Conservation (phyloP, 2,888 invertebrate species). For the Lochmaea capreae region DNA sequence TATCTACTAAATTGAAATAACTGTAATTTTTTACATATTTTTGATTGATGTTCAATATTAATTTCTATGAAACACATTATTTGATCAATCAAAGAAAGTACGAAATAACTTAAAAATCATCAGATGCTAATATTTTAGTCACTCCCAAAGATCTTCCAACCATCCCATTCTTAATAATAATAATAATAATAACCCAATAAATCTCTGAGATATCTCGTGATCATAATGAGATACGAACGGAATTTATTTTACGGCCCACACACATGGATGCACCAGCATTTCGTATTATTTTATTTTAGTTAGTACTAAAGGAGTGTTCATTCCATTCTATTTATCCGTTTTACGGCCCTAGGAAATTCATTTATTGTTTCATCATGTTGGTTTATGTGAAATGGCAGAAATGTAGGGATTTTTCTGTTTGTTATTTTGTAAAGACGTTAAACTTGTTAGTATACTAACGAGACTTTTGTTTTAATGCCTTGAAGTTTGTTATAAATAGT, state of each 20-base stretch:
- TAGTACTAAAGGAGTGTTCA: conserved; percentile 32
- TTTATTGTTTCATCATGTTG: conserved; percentile 24
- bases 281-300: conserved; percentile 37
- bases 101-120: no score
- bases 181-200: conserved; percentile 31
- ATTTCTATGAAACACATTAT: no score
- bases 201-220: conserved; percentile 13
- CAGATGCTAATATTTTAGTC: not conserved
- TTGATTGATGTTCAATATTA: no score
- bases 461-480: no score
- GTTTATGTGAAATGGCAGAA: conserved; percentile 10
- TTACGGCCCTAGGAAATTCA: conserved; percentile 24
- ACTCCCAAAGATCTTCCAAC: not conserved
- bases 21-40: no score
- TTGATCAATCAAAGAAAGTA: no score
- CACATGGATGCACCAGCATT: conserved; percentile 22
- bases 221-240: conserved; percentile 34
- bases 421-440: not conserved
- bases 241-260: conserved; percentile 36
- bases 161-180: conserved; percentile 14
- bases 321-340: conserved; percentile 20
- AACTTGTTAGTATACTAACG: not conserved
- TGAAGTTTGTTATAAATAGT: no score
- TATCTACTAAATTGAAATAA: no score
- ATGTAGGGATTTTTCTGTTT: not conserved